Evolutionary conservation across 2,797 vertebrate genomes (phyloP).

Genomic region (Paratrypauchen microcephalus): DNA sequence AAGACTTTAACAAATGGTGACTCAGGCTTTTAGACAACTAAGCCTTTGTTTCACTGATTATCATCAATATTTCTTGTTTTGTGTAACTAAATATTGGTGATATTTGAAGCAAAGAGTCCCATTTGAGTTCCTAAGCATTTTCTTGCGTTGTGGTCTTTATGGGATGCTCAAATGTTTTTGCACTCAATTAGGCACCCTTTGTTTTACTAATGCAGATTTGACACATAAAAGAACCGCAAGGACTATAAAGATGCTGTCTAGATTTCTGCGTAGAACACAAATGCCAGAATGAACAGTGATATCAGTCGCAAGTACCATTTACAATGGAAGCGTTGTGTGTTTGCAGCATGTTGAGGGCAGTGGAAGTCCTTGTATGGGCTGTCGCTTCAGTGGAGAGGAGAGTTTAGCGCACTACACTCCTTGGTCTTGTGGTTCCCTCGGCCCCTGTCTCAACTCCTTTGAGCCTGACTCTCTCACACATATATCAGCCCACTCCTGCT

Average conservation of each 20-base stretch:
- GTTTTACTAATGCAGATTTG: no score
- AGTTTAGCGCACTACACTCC: constrained; percentile 91
- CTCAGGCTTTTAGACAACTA: constrained; percentile 50
- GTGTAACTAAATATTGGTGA: constrained; percentile 15
- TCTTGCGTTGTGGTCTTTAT: neutral
- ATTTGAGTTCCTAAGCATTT: neutral
- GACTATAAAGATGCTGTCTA: no score
- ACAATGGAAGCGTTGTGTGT: neutral
- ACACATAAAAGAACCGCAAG: no score
- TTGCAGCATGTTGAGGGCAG: constrained; percentile 84
- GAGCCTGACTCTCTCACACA: constrained; percentile 79
- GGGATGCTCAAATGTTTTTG: no score
- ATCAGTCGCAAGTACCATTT: neutral
- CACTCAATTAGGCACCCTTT: no score
- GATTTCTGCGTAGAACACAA: neutral
- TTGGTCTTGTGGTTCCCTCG: constrained; percentile 92
- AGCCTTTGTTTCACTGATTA: constrained; percentile 46
- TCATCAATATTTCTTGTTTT: neutral
- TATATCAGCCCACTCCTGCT: constrained; percentile 80
- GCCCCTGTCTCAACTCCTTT: constrained; percentile 87
- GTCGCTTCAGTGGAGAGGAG: constrained; percentile 88
- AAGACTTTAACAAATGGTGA: constrained; percentile 52
- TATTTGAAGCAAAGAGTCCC: no score
- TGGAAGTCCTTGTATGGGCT: constrained; percentile 80
- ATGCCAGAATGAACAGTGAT: neutral